Evolutionary conservation across 1,140 invertebrate species (phyloP), one percentile per base, ranked within the genome.

Genomic region (Ceratosolen solmsi): DNA sequence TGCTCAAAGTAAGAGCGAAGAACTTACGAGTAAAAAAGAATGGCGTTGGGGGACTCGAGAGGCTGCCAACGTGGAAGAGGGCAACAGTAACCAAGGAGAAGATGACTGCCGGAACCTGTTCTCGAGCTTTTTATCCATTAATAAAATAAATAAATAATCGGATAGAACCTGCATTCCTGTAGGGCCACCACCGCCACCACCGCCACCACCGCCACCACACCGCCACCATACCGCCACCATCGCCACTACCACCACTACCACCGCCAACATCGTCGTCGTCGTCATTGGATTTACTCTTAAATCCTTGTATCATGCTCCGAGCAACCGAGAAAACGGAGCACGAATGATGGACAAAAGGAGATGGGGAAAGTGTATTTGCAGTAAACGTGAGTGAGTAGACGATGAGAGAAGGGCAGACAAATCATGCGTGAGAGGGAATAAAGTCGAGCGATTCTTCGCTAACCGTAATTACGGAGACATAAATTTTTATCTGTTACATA

Each of bases 61-160:
- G 25, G 33, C 8, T 70, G 25, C 22, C 25, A 22, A 38, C n/a
- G 38, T 8, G 20, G 2, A 54, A 38, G 51, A 63, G 33, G 1
- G 63, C 20, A 65, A 38, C 63, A 36, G 2, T 33, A 38, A 20
- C 63, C 63, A 38, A 17, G 63, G 22, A n/a, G 36, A 60, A 60
- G 73, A 17, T 22, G 80, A 80, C 84, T 86, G 86, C 85, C 85
- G 85, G 85, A 88, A 89, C 86, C 88, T 86, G 87, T 87, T 89
- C 82, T 86, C 84, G 82, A 72, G 82, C 60, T 88, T 89, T 89
- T 89, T 89, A 89, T 88, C 86, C 86, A 88, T 88, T 88, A 88
- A 89, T 87, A 88, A 88, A 89, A 89, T 89, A 89, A 88, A 88
- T 89, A 88, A 86, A 88, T 88, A 88, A 89, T 88, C 86, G 84